Percentiles rank a stretch among this genome's conserved stretches.
Evolutionary conservation across 2,113 vertebrate species (phyloP).

Genomic region (Amphiprion percula): DNA sequence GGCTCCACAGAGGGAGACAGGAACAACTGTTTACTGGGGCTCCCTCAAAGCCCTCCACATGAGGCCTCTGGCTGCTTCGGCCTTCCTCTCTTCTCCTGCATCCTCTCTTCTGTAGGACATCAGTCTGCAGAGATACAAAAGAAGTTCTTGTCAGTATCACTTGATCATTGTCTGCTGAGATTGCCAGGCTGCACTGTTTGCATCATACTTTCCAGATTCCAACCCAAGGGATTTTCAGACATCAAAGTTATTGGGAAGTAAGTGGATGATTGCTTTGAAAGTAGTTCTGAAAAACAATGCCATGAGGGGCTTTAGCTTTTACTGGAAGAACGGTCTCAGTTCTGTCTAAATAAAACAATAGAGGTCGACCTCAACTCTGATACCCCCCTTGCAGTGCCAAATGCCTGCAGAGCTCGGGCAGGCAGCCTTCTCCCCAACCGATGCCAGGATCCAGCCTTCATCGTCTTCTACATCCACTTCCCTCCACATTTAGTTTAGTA

Average conservation of each 20-base stretch:
- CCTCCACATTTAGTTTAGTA: not conserved
- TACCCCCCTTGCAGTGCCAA: slow-evolving; percentile 45
- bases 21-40: slow-evolving; percentile 48
- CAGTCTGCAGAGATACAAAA: slow-evolving; percentile 30
- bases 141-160: slow-evolving; percentile 37
- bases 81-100: slow-evolving; percentile 39
- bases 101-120: slow-evolving; percentile 25
- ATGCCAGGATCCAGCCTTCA: slow-evolving; percentile 39
- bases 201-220: slow-evolving; percentile 49
- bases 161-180: slow-evolving; percentile 27
- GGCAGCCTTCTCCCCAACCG: slow-evolving; percentile 18
- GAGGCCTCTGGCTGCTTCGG: slow-evolving; percentile 36
- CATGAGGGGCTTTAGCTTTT: slow-evolving; percentile 14
- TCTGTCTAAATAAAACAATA: slow-evolving; percentile 36
- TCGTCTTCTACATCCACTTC: slow-evolving; percentile 1
- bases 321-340: slow-evolving; percentile 9
- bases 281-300: slow-evolving; percentile 21
- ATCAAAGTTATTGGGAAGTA: slow-evolving; percentile 38
- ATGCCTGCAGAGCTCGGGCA: slow-evolving; percentile 49
- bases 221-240: slow-evolving; percentile 28
- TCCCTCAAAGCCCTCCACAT: slow-evolving; percentile 49
- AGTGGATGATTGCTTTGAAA: slow-evolving; percentile 38
- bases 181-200: slow-evolving; percentile 44
- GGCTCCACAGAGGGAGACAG: slow-evolving; percentile 56
- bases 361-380: slow-evolving; percentile 52